These are phyloP conservation scores for Drosophila monieri DNA, from an alignment of 2,888 invertebrate genomes.

Conservation along the genomic window DNA sequence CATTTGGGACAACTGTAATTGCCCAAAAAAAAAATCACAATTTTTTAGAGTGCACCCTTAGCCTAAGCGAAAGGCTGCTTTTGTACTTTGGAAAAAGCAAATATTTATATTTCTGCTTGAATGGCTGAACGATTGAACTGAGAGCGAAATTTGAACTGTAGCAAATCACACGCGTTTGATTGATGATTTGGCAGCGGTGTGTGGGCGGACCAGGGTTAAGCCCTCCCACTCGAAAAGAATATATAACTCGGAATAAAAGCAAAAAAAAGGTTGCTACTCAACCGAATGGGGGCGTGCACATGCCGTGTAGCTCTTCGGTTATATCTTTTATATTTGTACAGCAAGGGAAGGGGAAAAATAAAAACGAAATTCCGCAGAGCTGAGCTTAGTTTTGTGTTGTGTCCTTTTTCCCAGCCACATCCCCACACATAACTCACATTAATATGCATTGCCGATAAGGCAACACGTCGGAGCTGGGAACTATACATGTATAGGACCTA, in stretches of 20 bases:
- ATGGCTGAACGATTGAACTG: slow-evolving; percentile 74
- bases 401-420: slow-evolving; percentile 12
- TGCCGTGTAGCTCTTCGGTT: slow-evolving; percentile 16
- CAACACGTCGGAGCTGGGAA: slow-evolving; percentile 9
- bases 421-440: slow-evolving; percentile 56
- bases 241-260: slow-evolving; percentile 26
- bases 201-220: slow-evolving; percentile 28
- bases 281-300: slow-evolving; percentile 41
- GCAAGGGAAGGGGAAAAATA: slow-evolving; percentile 30
- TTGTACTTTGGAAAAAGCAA: slow-evolving; percentile 68
- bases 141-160: slow-evolving; percentile 76
- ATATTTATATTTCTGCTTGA: slow-evolving; percentile 77
- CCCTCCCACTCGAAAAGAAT: slow-evolving; percentile 16
- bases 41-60: slow-evolving; percentile 4
- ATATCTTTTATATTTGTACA: slow-evolving; percentile 60
- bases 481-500: slow-evolving; percentile 7
- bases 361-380: slow-evolving; percentile 29
- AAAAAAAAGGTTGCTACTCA: slow-evolving; percentile 40
- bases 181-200: slow-evolving; percentile 71
- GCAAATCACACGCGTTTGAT: slow-evolving; percentile 76
- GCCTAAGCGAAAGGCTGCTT: slow-evolving; percentile 31
- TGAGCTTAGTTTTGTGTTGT: slow-evolving; percentile 34
- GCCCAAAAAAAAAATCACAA: background rate
- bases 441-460: slow-evolving; percentile 73
- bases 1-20: background rate